Percentiles rank a stretch among this genome's conserved stretches.
These are phyloP conservation scores for Styela plicata DNA, from an alignment of 23 tunicate species.

Conservation along the genomic window DNA sequence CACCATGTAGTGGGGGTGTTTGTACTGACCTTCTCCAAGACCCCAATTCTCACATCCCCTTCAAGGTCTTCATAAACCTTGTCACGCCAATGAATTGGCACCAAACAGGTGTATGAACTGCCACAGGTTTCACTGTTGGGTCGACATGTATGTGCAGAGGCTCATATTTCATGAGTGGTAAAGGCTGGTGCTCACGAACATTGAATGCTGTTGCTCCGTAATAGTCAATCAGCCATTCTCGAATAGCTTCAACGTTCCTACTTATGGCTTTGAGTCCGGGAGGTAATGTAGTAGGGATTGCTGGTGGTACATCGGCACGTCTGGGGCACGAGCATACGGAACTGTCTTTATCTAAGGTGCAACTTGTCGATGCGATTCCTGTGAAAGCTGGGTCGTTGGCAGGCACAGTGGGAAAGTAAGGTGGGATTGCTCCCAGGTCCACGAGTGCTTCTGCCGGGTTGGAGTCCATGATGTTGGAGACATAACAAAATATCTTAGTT, in stretches of 20 bases:
- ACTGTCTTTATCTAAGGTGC: not conserved
- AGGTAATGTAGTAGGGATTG: not conserved
- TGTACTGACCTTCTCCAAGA: not conserved
- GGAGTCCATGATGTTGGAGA: not conserved
- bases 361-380: not conserved
- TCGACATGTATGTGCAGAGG: conserved; percentile 27
- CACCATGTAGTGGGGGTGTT: conserved; percentile 7
- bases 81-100: conserved; percentile 34
- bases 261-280: not conserved
- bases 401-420: not conserved
- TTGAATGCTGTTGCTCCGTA: not conserved
- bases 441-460: not conserved
- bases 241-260: not conserved
- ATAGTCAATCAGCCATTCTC: not conserved
- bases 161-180: conserved; percentile 11
- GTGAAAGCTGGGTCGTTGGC: not conserved
- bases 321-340: not conserved
- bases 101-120: conserved; percentile 18
- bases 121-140: conserved; percentile 18
- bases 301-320: not conserved
- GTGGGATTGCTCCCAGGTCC: not conserved
- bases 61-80: conserved; percentile 26
- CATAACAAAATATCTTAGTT: not conserved
- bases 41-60: not conserved
- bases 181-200: not conserved